These are phyloP conservation scores for Thelaira solivaga DNA, from an alignment of 2,888 invertebrate genomes.

Conservation along the genomic window DNA sequence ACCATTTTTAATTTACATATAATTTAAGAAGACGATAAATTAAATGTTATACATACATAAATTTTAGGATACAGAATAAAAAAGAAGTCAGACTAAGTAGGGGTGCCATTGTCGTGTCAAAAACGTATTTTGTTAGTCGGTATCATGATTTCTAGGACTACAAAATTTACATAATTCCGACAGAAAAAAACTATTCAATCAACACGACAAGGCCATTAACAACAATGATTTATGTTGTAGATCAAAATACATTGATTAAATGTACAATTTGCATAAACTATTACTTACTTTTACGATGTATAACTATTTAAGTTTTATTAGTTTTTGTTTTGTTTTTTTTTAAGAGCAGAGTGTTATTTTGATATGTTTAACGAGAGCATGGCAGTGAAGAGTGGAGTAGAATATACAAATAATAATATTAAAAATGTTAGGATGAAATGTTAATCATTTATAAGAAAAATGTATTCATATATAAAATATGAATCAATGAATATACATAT, in stretches of 20 bases:
- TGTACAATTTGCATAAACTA: conserved; percentile 39
- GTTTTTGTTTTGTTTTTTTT: conserved; percentile 30
- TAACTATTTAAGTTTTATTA: conserved; percentile 65
- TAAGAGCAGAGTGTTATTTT: conserved; percentile 60
- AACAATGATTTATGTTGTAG: not conserved
- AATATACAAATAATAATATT: conserved; percentile 59
- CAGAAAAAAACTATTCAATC: too few species aligned
- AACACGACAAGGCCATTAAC: not conserved
- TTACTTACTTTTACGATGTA: conserved; percentile 74
- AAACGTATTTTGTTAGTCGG: too few species aligned
- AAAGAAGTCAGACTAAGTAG: too few species aligned
- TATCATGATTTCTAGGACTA: too few species aligned
- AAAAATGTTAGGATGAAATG: conserved; percentile 46
- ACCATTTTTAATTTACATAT: conserved; percentile 20
- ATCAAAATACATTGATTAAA: conserved; percentile 45
- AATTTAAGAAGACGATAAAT: conserved; percentile 14
- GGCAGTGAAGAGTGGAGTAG: conserved; percentile 65
- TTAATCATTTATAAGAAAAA: conserved; percentile 16
- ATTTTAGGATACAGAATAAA: conserved; percentile 43
- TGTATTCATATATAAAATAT: not conserved
- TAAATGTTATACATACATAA: conserved; percentile 33
- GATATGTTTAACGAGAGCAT: conserved; percentile 67
- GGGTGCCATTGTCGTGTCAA: too few species aligned
- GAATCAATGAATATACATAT: too few species aligned
- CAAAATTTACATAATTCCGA: too few species aligned